Conservation (phyloP, 2,797 vertebrate species). For the Eulemur mongoz region DNA sequence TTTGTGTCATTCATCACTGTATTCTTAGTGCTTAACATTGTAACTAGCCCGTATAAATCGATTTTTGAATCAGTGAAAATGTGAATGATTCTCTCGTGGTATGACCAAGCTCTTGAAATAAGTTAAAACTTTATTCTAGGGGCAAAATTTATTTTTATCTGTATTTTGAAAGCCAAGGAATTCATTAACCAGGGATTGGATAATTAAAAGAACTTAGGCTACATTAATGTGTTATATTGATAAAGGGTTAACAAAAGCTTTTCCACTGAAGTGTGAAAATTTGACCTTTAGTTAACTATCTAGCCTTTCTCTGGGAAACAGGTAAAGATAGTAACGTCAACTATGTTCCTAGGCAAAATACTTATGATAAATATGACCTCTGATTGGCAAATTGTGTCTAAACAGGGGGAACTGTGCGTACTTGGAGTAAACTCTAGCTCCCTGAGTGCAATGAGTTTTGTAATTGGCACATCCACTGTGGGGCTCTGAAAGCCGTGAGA, state of each 20-base stretch:
- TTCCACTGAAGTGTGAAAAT: neutral
- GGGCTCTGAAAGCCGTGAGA: neutral
- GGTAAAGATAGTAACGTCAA: neutral
- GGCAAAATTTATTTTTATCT: neutral
- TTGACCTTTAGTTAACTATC: neutral
- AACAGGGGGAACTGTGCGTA: neutral
- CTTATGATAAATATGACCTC: neutral
- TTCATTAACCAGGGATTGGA: neutral
- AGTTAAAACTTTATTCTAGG: neutral
- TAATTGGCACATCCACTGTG: neutral
- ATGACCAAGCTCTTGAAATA: neutral
- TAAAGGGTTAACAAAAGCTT: neutral
- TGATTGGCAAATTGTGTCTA: neutral
- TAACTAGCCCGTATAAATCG: neutral
- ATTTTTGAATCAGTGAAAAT: constrained; percentile 10
- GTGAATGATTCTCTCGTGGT: neutral
- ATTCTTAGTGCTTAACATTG: neutral
- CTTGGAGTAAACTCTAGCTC: neutral
- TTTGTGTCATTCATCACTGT: neutral
- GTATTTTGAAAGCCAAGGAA: neutral
- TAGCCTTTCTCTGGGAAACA: neutral
- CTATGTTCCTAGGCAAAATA: neutral
- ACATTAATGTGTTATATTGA: neutral
- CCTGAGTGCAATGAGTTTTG: neutral
- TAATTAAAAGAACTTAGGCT: neutral